phyloP scores from a whole-genome alignment of 2,888 invertebrate genomes.

The Cartodere bifasciata region DNA sequence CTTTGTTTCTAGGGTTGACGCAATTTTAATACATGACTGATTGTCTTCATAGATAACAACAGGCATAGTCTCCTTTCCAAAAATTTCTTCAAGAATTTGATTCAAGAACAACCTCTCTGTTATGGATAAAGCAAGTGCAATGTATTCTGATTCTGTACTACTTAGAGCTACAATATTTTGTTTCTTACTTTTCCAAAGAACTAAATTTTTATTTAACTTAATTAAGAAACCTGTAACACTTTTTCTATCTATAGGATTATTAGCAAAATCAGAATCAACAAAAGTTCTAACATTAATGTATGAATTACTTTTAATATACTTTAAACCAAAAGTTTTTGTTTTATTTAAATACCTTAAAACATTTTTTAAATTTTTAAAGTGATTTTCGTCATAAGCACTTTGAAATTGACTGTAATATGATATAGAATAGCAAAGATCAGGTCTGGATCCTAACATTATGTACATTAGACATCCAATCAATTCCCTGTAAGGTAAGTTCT shows the following conservation, averaged over 20 bases:
- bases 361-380: constrained; percentile 5
- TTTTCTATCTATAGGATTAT: constrained; percentile 3
- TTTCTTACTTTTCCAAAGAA: constrained; percentile 6
- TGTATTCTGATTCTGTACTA: constrained; percentile 8
- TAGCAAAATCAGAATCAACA: constrained; percentile 1
- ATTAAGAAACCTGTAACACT: constrained; percentile 4
- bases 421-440: constrained; percentile 13
- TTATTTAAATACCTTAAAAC: neutral
- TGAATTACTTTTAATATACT: neutral
- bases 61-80: constrained; percentile 5
- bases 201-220: constrained; percentile 1
- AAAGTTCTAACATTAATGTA: neutral
- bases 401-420: constrained; percentile 13
- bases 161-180: constrained; percentile 7
- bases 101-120: constrained; percentile 10
- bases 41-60: constrained; percentile 10
- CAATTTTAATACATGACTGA: constrained; percentile 11
- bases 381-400: constrained; percentile 9
- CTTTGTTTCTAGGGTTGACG: constrained; percentile 9
- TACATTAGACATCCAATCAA: constrained; percentile 13
- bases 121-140: constrained; percentile 7
- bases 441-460: constrained; percentile 13
- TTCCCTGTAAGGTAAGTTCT: constrained; percentile 11
- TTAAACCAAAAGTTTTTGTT: neutral
- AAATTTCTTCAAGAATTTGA: constrained; percentile 8